Evolutionary conservation across 2,888 invertebrate genomes (phyloP), one percentile per base, ranked within the genome.

Genomic region (Tetramorium bicarinatum): DNA sequence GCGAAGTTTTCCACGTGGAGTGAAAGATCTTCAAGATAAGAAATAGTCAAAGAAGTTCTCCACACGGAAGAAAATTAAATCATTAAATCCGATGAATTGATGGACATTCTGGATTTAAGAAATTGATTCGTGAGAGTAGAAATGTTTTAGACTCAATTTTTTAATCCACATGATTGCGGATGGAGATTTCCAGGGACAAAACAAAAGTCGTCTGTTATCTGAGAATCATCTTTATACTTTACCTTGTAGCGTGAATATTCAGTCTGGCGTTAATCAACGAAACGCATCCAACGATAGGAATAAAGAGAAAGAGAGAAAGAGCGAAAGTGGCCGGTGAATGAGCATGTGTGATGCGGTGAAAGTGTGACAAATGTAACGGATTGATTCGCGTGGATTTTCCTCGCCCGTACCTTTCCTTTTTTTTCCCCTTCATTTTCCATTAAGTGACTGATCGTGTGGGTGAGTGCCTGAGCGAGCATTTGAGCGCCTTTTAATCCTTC

Each of bases 231-330:
- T 74, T 49, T 62, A 52, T 47, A 62, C n/a, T 67, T 82, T 89
- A 83, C 56, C 76, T 84, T 59, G 72, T 64, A 69, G 82, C 49
- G 74, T 76, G 71, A 54, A 66, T 62, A 72, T 79, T 86, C 79
- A 62, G 38, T 71, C 79, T 76, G 87, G 81, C 87, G 83, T 90
- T 90, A 87, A 89, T 89, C 83, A 89, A 84, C 83, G 61, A 85
- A 84, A 88, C 85, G 81, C 79, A 72, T 77, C 76, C 81, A 76
- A 71, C 79, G 59, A 72, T 72, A 71, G 69, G 67, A 76, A 85
- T 77, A 85, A 69, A 83, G 59, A 54, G 41, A 85, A n/a, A 69
- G 44, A 62, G 34, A 72, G 6, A 54, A 41, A 72, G 59, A 74
- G 85, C 85, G 52, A 84, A 74, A 71, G 74, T 84, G 69, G 56